These are phyloP conservation scores for Hymenochirus boettgeri DNA, from an alignment of 2,113 vertebrate species.

Conservation along the genomic window DNA sequence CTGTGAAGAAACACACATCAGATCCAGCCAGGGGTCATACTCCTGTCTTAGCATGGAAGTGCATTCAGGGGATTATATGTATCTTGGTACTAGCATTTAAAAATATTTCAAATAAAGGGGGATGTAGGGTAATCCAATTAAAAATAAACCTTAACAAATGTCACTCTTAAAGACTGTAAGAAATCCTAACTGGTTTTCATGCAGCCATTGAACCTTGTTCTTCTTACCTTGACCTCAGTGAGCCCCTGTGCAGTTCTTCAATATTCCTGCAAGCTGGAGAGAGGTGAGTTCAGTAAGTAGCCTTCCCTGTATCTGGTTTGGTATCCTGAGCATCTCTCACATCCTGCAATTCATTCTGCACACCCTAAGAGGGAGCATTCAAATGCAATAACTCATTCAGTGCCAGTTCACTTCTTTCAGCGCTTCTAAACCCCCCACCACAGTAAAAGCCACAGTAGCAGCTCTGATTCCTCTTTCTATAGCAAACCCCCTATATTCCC, in stretches of 20 bases:
- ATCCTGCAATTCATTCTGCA: conserved; percentile 12
- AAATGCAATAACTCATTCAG: conserved; percentile 25
- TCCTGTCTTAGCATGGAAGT: no score
- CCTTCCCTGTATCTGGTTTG: conserved; percentile 17
- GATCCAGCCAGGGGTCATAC: no score
- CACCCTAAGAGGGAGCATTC: conserved; percentile 29
- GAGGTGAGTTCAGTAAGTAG: conserved; percentile 18
- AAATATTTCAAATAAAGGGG: no score
- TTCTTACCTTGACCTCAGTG: conserved; percentile 24
- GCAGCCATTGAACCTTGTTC: not conserved
- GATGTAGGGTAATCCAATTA: no score
- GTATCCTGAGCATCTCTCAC: conserved; percentile 2
- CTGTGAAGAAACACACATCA: no score
- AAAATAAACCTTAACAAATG: no score
- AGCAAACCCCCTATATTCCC: no score
- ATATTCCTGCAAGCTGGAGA: not conserved
- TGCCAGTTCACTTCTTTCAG: conserved; percentile 7
- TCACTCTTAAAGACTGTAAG: no score
- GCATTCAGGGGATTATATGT: no score
- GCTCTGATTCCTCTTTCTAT: not conserved
- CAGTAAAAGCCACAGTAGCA: not conserved
- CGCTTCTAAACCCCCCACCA: not conserved
- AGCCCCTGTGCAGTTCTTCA: not conserved
- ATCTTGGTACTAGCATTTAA: no score
- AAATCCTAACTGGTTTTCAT: no score